phyloP scores from a whole-genome alignment of 2,888 invertebrate genomes.

The Dolichopus griseipennis region DNA sequence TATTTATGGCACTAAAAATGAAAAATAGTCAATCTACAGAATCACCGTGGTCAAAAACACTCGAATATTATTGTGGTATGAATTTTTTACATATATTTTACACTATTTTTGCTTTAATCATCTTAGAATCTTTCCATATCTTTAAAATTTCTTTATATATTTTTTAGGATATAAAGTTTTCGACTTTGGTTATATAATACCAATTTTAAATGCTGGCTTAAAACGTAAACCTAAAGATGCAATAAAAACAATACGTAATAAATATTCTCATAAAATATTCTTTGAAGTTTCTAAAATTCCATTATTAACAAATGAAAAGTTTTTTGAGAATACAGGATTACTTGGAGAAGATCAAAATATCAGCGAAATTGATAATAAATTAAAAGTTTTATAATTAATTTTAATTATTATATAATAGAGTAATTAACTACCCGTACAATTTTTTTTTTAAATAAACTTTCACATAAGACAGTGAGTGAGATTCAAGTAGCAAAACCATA shows the following conservation, averaged over 20 bases:
- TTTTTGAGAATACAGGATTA: slow-evolving; percentile 31
- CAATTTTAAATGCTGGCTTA: slow-evolving; percentile 65
- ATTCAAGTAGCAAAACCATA: too few relatives aligned
- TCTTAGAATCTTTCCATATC: slow-evolving; percentile 11
- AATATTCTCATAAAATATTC: slow-evolving; percentile 91
- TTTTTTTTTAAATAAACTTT: too few relatives aligned
- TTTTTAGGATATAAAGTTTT: slow-evolving; percentile 62
- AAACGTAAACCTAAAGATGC: slow-evolving; percentile 69
- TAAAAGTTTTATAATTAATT: too few relatives aligned
- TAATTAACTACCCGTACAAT: too few relatives aligned
- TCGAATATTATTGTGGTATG: slow-evolving; percentile 67
- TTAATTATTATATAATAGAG: too few relatives aligned
- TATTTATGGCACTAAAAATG: slow-evolving; percentile 84
- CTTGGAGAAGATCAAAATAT: slow-evolving; percentile 1
- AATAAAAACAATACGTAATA: slow-evolving; percentile 78
- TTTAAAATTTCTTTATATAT: slow-evolving; percentile 17
- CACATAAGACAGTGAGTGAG: too few relatives aligned
- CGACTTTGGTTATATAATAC: slow-evolving; percentile 64
- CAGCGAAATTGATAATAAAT: neutral
- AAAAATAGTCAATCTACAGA: slow-evolving; percentile 50
- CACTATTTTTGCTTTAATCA: slow-evolving; percentile 8
- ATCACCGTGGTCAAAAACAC: slow-evolving; percentile 58
- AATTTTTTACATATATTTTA: slow-evolving; percentile 19
- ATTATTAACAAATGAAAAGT: slow-evolving; percentile 40
- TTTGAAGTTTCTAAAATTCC: slow-evolving; percentile 84